These are phyloP conservation scores for Alethe castanea DNA, from an alignment of 2,113 vertebrate genomes.

Conservation along the genomic window DNA sequence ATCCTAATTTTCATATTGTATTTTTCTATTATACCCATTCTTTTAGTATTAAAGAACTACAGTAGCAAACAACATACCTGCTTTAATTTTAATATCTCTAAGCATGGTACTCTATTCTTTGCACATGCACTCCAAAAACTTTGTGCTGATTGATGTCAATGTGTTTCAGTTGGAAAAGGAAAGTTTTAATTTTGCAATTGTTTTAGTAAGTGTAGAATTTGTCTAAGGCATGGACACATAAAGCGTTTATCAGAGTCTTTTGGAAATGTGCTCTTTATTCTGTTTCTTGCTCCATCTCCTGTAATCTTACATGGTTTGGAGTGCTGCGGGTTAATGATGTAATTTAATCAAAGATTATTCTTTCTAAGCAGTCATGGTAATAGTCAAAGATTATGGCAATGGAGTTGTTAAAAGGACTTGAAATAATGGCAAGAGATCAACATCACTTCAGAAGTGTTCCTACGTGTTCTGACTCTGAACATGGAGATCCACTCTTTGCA, in stretches of 20 bases:
- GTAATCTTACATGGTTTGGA: neutral
- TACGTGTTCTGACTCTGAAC: neutral
- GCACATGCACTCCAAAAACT: neutral
- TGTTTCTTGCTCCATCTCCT: neutral
- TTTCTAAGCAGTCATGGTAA: neutral
- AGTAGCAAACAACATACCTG: neutral
- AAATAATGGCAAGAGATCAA: neutral
- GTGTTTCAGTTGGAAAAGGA: neutral
- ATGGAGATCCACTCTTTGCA: neutral
- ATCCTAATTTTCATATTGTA: neutral
- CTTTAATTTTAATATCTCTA: neutral
- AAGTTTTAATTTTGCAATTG: neutral
- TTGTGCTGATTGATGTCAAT: neutral
- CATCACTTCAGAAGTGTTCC: neutral
- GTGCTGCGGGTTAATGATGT: neutral
- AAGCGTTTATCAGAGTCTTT: accelerated
- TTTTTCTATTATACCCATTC: neutral
- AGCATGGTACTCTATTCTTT: neutral
- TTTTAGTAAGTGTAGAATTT: neutral
- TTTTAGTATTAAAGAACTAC: neutral
- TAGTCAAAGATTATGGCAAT: neutral
- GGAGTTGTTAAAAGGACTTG: neutral
- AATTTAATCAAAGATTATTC: neutral
- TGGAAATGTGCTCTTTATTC: neutral
- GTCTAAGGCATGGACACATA: neutral